Base-by-base conservation (phyloP, 1,140 invertebrate genomes). In the Sinella curviseta region DNA sequence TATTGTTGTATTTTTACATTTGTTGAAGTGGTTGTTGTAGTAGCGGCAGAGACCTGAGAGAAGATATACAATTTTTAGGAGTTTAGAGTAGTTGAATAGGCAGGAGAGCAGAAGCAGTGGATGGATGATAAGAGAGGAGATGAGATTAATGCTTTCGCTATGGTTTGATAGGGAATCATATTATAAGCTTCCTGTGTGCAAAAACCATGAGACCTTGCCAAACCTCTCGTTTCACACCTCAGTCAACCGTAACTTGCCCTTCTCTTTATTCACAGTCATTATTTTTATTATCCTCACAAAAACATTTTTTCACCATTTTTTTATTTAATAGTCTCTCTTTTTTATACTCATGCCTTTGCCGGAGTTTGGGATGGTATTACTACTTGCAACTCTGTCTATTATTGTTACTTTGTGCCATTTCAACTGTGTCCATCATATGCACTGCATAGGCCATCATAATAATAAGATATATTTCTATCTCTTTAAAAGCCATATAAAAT, bases 181-280 rank as follows among this genome's bases (percentile, higher is more conserved):
- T 70, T 79, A 75, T 30, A 67, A 75, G 78, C 70, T 79, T 79
- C 78, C 78, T 79, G 74, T 76, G 78, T 33, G 67, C 26, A 79
- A 79, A 76, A 76, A 70, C 65, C 30, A 33, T 54, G 74, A 79
- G 78, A 79, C 78, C 78, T 79, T 79, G 78, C 78, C 78, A 79
- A 79, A 75, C 65, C 65, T 70, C 74, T 74, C 35, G 74, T 79
- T 79, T 79, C 74, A 79, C 78, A 79, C 78, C 78, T 79, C 78
- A 76, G 48, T 79, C 78, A 76, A 76, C 70, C 78, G 78, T 79
- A 48, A 54, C 78, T 65, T 74, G 77, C 70, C 70, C 67, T 78
- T 75, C 70, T 78, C 77, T 78, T 78, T 70, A 70, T 70, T 70
- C 65, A 70, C 65, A 70, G 65, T 70, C 65, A 70, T 70, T 70